Evolutionary conservation across 2,797 vertebrate species (phyloP).

Genomic region (Enteromius afrohamiltoni): DNA sequence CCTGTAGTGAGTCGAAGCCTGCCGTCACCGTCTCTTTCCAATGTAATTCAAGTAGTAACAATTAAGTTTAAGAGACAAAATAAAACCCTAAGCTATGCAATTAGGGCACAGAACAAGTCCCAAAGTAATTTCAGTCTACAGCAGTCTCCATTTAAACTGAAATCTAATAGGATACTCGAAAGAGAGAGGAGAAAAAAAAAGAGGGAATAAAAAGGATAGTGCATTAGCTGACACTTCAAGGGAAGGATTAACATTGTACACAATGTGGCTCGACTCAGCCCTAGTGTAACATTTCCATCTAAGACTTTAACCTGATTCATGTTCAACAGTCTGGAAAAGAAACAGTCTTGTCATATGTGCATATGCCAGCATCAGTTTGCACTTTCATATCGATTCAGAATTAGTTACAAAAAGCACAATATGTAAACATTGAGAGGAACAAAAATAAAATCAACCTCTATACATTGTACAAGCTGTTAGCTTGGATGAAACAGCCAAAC

Average conservation of each 20-base stretch:
- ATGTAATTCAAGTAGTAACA: constrained; percentile 51
- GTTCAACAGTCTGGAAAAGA: constrained; percentile 48
- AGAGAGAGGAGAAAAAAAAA: neutral
- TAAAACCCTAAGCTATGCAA: constrained; percentile 40
- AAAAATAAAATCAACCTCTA: constrained; percentile 58
- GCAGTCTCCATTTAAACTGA: constrained; percentile 38
- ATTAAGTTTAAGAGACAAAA: constrained; percentile 31
- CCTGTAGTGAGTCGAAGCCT: constrained; percentile 50
- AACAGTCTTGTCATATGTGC: constrained; percentile 68
- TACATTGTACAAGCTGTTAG: constrained; percentile 71
- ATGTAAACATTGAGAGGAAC: constrained; percentile 67
- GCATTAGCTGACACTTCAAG: constrained; percentile 31
- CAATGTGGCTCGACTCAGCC: constrained; percentile 46
- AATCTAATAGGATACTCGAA: constrained; percentile 27
- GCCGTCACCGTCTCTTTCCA: constrained; percentile 14
- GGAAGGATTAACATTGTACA: constrained; percentile 34
- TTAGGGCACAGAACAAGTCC: constrained; percentile 47
- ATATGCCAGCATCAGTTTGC: constrained; percentile 68
- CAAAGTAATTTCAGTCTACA: constrained; percentile 41
- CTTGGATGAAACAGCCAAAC: constrained; percentile 63
- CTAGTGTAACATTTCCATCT: constrained; percentile 50
- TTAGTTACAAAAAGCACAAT: constrained; percentile 65
- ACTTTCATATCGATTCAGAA: constrained; percentile 68
- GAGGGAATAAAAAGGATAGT: constrained; percentile 7
- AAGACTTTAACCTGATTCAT: constrained; percentile 49